These are phyloP conservation scores for Adelosebastes latens DNA, from an alignment of 2,797 vertebrate genomes.

Conservation along the genomic window DNA sequence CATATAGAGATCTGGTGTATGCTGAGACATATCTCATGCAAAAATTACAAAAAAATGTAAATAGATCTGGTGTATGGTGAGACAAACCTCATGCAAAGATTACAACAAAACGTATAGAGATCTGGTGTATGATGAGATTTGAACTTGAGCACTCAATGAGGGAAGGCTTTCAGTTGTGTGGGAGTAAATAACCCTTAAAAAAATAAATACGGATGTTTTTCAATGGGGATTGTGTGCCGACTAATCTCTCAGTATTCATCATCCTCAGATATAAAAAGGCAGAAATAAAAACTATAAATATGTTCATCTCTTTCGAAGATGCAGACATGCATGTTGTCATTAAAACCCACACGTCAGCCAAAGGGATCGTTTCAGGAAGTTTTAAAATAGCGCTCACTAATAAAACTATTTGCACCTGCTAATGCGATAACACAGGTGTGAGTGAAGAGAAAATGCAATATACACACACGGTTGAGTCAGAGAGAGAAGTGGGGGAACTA, in stretches of 20 bases:
- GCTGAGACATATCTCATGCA: too few species aligned
- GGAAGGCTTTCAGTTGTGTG: background rate
- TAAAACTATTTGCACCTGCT: slow-evolving; percentile 47
- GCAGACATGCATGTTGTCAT: slow-evolving; percentile 10
- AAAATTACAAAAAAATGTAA: too few species aligned
- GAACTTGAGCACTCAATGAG: background rate
- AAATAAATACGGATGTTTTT: slow-evolving; percentile 9
- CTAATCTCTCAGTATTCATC: background rate
- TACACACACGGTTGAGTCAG: slow-evolving; percentile 13
- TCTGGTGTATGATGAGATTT: background rate
- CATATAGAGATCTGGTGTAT: too few species aligned
- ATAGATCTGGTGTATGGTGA: too few species aligned
- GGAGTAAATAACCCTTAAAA: slow-evolving; percentile 33
- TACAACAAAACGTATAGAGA: background rate
- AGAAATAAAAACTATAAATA: background rate
- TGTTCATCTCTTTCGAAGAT: slow-evolving; percentile 4
- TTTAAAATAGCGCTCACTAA: slow-evolving; percentile 17
- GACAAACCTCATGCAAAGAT: background rate
- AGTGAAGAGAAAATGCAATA: background rate
- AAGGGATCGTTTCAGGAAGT: background rate
- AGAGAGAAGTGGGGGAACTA: slow-evolving; percentile 6
- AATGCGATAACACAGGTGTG: slow-evolving; percentile 29
- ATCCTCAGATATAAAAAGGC: background rate
- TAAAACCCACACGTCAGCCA: background rate
- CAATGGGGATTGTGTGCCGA: background rate